Evolutionary conservation across 2,113 vertebrate genomes (phyloP).

Genomic region (Lucifuga dentata): DNA sequence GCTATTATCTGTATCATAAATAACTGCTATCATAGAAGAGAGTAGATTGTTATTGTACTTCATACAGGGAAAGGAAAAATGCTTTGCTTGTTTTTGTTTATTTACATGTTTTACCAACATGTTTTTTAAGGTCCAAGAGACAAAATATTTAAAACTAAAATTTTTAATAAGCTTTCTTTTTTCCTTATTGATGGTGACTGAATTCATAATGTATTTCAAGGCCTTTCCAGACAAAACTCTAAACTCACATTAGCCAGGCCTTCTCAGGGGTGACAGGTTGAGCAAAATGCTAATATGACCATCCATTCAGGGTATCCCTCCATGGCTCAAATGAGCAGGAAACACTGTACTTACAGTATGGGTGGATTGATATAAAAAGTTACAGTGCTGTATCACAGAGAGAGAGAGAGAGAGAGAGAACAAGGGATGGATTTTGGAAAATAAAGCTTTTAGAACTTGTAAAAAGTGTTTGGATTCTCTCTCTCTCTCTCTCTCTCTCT

Average conservation of each 20-base stretch:
- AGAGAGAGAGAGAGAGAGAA: too few species aligned
- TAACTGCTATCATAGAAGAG: conserved; percentile 73
- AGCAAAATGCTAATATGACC: conserved; percentile 68
- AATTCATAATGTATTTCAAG: conserved; percentile 66
- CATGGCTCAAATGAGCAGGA: conserved; percentile 66
- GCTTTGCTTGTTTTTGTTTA: conserved; percentile 60
- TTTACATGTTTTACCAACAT: conserved; percentile 68
- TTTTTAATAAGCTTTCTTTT: conserved; percentile 50
- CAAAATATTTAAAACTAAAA: conserved; percentile 69
- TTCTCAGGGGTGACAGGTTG: conserved; percentile 79
- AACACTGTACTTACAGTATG: conserved; percentile 72
- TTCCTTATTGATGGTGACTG: conserved; percentile 58
- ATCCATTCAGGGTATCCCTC: conserved; percentile 79
- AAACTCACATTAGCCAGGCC: conserved; percentile 69
- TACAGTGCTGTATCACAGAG: conserved; percentile 71
- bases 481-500: conserved; percentile 6
- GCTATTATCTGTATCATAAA: conserved; percentile 75
- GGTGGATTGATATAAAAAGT: conserved; percentile 45
- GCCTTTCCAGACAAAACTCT: conserved; percentile 65
- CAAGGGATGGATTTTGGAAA: conserved; percentile 72
- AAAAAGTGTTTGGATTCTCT: conserved; percentile 21
- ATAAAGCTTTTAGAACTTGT: conserved; percentile 82
- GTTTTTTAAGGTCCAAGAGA: conserved; percentile 63
- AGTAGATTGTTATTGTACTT: conserved; percentile 63
- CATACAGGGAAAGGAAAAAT: conserved; percentile 51